Evolutionary conservation across 2,888 invertebrate genomes (phyloP), one percentile per base, ranked within the genome.

Genomic region (Lissonota sp.): DNA sequence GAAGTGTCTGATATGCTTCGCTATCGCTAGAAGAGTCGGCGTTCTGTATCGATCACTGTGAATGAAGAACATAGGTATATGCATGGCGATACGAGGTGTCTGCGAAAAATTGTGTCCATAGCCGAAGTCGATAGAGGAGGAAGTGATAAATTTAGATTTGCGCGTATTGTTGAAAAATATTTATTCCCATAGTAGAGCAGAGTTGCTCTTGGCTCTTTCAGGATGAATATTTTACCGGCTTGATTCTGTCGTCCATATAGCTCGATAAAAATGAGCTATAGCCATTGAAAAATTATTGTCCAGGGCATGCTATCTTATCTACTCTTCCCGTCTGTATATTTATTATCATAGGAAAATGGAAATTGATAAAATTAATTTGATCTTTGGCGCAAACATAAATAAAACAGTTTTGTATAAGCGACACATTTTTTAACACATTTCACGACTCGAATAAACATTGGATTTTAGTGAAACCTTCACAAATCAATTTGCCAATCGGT

Each of bases 401-500:
- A 2, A 2, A 26, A 26, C 26, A 26, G 26, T 26, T 26, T 26
- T 26, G 26, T 26, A 26, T 26, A 3, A 26, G 3, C 26, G 3
- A 26, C 3, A 26, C n/a, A 26, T 26, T 26, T 26, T 26, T 26
- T 26, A 3, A 26, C 3, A 26, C 26, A 26, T 26, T 26, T 26
- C 26, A 2, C 26, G 3, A 26, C 26, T 26, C 26, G n/a, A 14
- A 42, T 49, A 44, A n/a, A 58, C 51, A 14, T 7, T 51, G 55
- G 51, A 51, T 63, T 8, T 40, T 37, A 8, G 12, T 44, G 57
- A 37, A 77, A 77, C 77, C 77, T 81, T 81, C 73, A 78, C 73
- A 77, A 78, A 81, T 81, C 66, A 81, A 81, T 78, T 78, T 77
- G 77, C 70, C 70, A 78, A 81, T n/a, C n/a, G n/a, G n/a, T n/a